These are phyloP conservation scores for Furnarius figulus DNA, from an alignment of 2,113 vertebrate species.

Conservation along the genomic window DNA sequence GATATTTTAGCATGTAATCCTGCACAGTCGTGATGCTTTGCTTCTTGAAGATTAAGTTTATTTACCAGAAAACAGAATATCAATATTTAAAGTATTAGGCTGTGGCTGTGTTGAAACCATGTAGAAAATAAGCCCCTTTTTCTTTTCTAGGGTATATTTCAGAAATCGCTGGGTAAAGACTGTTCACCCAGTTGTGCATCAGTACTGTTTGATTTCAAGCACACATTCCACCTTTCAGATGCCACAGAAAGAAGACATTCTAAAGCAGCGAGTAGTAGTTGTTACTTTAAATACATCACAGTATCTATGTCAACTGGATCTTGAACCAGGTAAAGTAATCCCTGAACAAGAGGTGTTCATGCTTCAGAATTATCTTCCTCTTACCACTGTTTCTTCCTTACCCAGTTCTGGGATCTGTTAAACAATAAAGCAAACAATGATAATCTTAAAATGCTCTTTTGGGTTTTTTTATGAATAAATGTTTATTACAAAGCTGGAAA, in stretches of 20 bases:
- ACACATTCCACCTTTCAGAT: conserved; percentile 97
- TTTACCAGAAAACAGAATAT: neutral
- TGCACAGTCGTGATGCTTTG: neutral
- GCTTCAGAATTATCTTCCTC: neutral
- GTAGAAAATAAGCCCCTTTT: conserved; percentile 47
- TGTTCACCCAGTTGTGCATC: conserved; percentile 96
- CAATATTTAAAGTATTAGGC: neutral
- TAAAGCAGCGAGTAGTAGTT: conserved; percentile 93
- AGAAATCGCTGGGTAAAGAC: conserved; percentile 99
- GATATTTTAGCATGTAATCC: neutral
- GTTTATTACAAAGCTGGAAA: neutral
- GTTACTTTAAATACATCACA: conserved; percentile 98
- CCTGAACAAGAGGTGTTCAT: neutral
- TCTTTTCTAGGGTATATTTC: conserved; percentile 92
- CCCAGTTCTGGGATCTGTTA: neutral
- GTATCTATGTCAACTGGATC: conserved; percentile 97
- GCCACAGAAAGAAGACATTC: conserved; percentile 95
- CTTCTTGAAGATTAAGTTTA: neutral
- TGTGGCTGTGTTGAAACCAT: neutral
- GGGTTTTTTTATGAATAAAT: neutral
- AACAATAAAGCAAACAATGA: neutral
- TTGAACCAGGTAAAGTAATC: conserved; percentile 87
- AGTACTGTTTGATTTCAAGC: conserved; percentile 98
- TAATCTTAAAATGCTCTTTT: neutral
- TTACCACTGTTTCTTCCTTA: neutral